These are phyloP conservation scores for Rallus crepitans DNA, from an alignment of 2,797 vertebrate genomes.

Conservation along the genomic window DNA sequence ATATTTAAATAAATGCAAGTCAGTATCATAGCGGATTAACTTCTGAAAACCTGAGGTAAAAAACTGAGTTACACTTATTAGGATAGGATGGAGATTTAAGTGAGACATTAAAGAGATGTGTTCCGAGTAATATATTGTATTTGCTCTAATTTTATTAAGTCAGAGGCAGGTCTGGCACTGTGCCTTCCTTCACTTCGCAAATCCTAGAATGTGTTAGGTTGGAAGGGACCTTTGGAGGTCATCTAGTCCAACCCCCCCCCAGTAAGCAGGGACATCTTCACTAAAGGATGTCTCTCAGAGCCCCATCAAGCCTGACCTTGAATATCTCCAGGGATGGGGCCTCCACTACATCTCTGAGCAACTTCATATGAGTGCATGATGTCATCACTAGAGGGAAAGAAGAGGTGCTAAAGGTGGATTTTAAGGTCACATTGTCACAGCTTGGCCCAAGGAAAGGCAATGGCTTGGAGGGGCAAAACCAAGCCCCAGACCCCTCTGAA, in stretches of 20 bases:
- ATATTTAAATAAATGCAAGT: neutral
- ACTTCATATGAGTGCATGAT: neutral
- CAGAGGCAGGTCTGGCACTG: neutral
- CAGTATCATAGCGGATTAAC: neutral
- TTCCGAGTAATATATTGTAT: conserved; percentile 32
- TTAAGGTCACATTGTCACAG: neutral
- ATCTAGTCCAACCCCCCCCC: too few species aligned
- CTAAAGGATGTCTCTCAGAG: too few species aligned
- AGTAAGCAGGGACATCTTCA: too few species aligned
- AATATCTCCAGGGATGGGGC: too few species aligned
- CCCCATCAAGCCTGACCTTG: too few species aligned
- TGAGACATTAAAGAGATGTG: conserved; percentile 12
- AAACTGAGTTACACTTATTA: conserved; percentile 44
- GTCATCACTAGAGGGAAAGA: neutral
- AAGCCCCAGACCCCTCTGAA: neutral
- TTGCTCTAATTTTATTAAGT: conserved; percentile 49
- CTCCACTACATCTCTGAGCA: too few species aligned
- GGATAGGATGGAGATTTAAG: conserved; percentile 27
- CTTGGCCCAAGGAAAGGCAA: neutral
- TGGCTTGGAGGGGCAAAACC: neutral
- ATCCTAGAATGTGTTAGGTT: neutral
- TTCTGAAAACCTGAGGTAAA: conserved; percentile 29
- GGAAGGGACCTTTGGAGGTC: too few species aligned
- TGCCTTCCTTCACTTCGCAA: neutral
- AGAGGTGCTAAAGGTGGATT: neutral